Conservation (phyloP, 2,888 invertebrate species). For the Neuroscelio doddi region DNA sequence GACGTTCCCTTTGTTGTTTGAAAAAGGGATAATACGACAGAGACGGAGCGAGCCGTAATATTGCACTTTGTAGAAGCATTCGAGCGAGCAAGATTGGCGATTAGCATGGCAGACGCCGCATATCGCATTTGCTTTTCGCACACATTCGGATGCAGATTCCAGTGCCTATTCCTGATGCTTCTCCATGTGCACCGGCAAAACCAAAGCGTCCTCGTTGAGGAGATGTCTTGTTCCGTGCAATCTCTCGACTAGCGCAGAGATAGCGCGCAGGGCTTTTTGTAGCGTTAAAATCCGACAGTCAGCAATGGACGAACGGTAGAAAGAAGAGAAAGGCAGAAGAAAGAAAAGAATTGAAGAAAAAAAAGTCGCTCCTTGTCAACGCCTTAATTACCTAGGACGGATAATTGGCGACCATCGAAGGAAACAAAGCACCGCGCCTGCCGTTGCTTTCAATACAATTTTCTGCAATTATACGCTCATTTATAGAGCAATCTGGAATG, state of each 20-base stretch:
- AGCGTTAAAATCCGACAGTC: background rate
- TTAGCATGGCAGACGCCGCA: conserved; percentile 44
- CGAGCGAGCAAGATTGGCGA: conserved; percentile 32
- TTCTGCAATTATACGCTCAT: conserved; percentile 31
- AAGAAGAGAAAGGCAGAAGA: conserved; percentile 1
- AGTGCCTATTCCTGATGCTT: conserved; percentile 23
- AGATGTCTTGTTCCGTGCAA: conserved; percentile 5
- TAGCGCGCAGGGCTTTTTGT: background rate
- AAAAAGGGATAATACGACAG: background rate
- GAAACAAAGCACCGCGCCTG: conserved; percentile 17
- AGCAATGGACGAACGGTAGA: background rate
- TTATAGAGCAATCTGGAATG: conserved; percentile 20
- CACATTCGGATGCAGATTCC: conserved; percentile 48
- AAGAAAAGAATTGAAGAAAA: background rate
- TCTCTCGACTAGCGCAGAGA: background rate
- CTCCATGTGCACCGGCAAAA: conserved; percentile 13
- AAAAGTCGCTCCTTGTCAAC: conserved; percentile 7
- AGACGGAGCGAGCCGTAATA: conserved; percentile 9
- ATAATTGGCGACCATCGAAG: conserved; percentile 34
- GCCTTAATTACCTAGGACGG: conserved; percentile 11
- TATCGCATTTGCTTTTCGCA: conserved; percentile 49
- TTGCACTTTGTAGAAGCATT: conserved; percentile 30
- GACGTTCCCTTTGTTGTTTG: background rate
- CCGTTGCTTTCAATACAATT: conserved; percentile 23
- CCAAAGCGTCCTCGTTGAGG: conserved; percentile 12